Conservation (phyloP, 2,113 vertebrate genomes). For the Rallus limicola region DNA sequence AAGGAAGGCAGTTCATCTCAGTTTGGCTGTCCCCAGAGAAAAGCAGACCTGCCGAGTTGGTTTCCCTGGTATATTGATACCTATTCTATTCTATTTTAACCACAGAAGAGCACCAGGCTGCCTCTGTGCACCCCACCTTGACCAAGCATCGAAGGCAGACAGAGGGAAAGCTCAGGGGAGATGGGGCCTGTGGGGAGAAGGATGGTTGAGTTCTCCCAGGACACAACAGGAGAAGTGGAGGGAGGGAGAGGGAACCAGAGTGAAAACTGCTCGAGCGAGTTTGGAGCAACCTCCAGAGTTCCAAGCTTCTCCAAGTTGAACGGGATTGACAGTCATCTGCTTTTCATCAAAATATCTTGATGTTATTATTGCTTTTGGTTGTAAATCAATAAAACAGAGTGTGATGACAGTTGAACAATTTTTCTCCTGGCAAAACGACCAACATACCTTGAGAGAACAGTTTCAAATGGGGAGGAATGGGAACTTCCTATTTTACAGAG, state of each 20-base stretch:
- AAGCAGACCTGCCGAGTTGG: not conserved
- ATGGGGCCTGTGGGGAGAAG: not conserved
- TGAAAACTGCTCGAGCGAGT: not conserved
- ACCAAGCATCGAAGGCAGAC: not conserved
- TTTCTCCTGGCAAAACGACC: not conserved
- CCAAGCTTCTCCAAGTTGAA: not conserved
- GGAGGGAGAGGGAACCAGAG: not conserved
- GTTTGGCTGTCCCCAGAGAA: not conserved
- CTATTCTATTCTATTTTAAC: not conserved
- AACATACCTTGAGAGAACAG: not conserved
- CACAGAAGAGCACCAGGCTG: not conserved
- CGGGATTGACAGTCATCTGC: not conserved
- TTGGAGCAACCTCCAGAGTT: not conserved
- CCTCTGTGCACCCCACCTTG: not conserved
- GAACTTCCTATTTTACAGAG: not conserved
- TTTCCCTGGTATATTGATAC: not conserved
- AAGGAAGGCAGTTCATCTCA: not conserved
- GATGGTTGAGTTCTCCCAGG: not conserved
- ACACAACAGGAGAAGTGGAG: not conserved
- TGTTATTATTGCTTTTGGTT: not conserved
- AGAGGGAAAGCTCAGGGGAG: not conserved
- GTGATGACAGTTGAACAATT: not conserved
- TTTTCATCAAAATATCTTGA: not conserved
- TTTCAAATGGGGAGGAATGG: not conserved
- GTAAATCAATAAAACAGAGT: not conserved